Percentiles rank a stretch among this genome's conserved stretches.
Evolutionary conservation across 2,888 invertebrate species (phyloP).

Genomic region (Phortica okadai): DNA sequence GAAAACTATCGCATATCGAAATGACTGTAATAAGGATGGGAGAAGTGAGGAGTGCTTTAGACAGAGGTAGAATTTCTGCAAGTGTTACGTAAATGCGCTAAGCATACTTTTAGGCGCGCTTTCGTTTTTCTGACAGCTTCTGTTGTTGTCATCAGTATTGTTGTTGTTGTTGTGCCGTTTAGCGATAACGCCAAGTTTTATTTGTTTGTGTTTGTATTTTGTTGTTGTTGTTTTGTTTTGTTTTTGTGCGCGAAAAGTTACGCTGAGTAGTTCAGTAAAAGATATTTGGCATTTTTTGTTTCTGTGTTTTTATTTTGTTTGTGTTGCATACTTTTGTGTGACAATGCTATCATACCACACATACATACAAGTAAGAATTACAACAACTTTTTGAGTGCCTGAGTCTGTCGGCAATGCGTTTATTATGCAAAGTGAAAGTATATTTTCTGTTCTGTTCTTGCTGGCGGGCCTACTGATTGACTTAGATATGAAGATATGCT

Average conservation of each 20-base stretch:
- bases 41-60: background rate
- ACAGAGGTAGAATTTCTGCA: background rate
- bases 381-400: slow-evolving; percentile 10
- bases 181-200: background rate
- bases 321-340: slow-evolving; percentile 13
- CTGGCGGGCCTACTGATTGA: background rate
- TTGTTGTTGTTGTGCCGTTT: background rate
- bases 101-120: slow-evolving; percentile 22
- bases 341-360: background rate
- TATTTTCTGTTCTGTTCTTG: background rate
- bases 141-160: background rate
- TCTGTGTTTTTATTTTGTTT: background rate
- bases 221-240: background rate
- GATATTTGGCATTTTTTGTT: background rate
- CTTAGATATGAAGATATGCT: background rate
- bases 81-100: slow-evolving; percentile 17
- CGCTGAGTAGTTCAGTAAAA: background rate
- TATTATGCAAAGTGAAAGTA: slow-evolving; percentile 43
- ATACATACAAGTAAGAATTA: background rate
- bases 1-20: slow-evolving; percentile 17
- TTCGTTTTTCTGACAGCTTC: background rate
- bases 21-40: too few relatives aligned
- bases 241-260: background rate
- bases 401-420: slow-evolving; percentile 45
- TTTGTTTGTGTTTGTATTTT: background rate